These are phyloP conservation scores for Schlechtendalia chinensis DNA, from an alignment of 1,140 invertebrate species.

Conservation along the genomic window DNA sequence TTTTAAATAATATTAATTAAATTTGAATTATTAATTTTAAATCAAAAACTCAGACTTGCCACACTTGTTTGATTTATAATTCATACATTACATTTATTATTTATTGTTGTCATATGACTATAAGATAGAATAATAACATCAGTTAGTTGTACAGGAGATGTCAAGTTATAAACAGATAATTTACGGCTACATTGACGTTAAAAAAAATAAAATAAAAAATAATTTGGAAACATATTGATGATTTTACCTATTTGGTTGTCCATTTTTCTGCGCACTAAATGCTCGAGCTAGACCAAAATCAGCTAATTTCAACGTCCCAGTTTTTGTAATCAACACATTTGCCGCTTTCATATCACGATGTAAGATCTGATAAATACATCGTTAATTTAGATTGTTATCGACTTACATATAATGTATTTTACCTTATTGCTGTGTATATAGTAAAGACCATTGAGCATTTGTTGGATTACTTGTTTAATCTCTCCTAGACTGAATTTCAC, in stretches of 20 bases:
- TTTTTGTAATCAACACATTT: slow-evolving; percentile 96
- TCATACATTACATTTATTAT: too few species aligned
- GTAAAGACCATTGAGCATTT: slow-evolving; percentile 92
- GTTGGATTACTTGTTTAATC: slow-evolving; percentile 98
- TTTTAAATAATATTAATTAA: too few species aligned
- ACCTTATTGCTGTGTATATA: slow-evolving; percentile 97
- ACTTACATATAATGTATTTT: slow-evolving; percentile 21
- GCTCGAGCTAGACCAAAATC: slow-evolving; percentile 90
- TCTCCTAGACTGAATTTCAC: slow-evolving; percentile 96
- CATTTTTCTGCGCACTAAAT: slow-evolving; percentile 85
- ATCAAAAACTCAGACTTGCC: too few species aligned
- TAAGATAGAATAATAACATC: too few species aligned
- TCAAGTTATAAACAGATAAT: too few species aligned
- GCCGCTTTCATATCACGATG: slow-evolving; percentile 99
- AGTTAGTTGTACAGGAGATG: too few species aligned
- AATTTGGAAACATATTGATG: neutral
- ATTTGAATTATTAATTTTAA: too few species aligned
- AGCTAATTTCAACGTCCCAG: slow-evolving; percentile 89
- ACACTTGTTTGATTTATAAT: too few species aligned
- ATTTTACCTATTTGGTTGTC: slow-evolving; percentile 74
- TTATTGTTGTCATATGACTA: too few species aligned
- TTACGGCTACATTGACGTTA: too few species aligned
- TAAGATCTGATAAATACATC: slow-evolving; percentile 64
- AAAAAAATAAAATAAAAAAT: too few species aligned
- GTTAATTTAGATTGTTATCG: slow-evolving; percentile 1